A percentile compares a stretch with the other conserved stretches of the same genome.
Evolutionary conservation across 2,113 vertebrate genomes (phyloP).

Genomic region (Psilopsiagon aymara): DNA sequence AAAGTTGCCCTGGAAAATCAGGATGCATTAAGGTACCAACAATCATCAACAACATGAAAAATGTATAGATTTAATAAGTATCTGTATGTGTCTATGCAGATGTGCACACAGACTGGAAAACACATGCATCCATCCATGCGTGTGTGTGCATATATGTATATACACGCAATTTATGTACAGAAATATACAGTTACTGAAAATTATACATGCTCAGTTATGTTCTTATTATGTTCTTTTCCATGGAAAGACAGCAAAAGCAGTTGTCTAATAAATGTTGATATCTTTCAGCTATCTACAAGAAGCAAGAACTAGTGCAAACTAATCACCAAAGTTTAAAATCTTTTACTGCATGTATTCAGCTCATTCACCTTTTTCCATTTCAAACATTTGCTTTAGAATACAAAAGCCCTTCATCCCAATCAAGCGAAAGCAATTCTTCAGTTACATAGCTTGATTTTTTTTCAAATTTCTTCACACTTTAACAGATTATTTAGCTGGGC

Average conservation of each 20-base stretch:
- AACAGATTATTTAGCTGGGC: neutral
- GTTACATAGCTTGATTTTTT: neutral
- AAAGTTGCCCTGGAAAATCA: neutral
- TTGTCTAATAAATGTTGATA: slow-evolving; percentile 13
- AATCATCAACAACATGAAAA: neutral
- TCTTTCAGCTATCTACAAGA: slow-evolving; percentile 17
- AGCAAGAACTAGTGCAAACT: neutral
- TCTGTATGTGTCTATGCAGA: neutral
- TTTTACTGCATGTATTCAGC: neutral
- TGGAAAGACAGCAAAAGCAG: neutral
- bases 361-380: neutral
- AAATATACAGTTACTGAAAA: neutral
- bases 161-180: neutral
- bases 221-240: neutral
- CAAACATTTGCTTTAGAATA: slow-evolving; percentile 9
- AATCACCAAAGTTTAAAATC: neutral
- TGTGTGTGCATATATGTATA: neutral
- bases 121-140: neutral
- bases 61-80: neutral
- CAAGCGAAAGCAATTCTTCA: neutral
- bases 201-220: neutral
- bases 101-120: neutral
- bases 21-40: neutral
- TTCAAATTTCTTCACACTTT: neutral
- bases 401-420: neutral